These are phyloP conservation scores for Callochromis pleurospilus DNA, from an alignment of 2,113 vertebrate species.

Conservation along the genomic window DNA sequence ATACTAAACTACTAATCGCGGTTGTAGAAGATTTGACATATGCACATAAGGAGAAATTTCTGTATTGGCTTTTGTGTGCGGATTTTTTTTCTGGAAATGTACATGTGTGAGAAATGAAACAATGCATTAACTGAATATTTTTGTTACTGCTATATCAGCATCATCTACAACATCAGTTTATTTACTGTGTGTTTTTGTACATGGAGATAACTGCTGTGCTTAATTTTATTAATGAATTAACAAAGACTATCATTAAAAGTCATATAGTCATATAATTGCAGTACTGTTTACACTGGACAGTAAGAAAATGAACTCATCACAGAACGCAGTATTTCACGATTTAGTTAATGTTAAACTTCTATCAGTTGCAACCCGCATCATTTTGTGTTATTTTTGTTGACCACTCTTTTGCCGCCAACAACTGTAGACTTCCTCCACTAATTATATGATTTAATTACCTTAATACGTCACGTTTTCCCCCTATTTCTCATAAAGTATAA, in stretches of 20 bases:
- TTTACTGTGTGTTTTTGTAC: neutral
- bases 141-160: neutral
- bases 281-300: neutral
- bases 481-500: neutral
- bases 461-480: neutral
- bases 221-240: neutral
- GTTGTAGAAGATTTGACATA: neutral
- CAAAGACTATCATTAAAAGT: neutral
- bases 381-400: neutral
- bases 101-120: neutral
- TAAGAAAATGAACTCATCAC: neutral
- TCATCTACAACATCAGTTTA: neutral
- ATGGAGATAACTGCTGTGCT: neutral
- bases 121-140: neutral
- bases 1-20: conserved; percentile 6
- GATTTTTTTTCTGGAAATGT: neutral
- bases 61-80: neutral
- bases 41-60: neutral
- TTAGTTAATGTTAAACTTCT: neutral
- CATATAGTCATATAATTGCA: neutral
- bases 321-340: neutral
- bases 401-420: neutral
- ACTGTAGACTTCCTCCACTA: neutral
- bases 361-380: neutral
- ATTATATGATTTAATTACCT: neutral